These are phyloP conservation scores for Pomatostomus ruficeps DNA, from an alignment of 2,113 vertebrate species.

Conservation along the genomic window DNA sequence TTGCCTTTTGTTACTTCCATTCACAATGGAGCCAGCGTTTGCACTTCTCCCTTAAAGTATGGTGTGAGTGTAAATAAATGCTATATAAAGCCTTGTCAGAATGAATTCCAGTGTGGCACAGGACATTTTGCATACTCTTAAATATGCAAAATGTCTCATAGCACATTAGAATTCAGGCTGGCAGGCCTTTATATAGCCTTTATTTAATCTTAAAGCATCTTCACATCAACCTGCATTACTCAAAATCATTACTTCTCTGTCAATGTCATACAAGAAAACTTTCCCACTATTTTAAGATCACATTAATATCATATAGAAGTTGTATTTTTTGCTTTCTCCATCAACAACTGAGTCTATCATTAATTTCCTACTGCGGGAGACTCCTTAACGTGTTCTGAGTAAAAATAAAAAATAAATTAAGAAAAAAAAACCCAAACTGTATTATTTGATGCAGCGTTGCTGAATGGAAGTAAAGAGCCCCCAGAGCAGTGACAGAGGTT, in stretches of 20 bases:
- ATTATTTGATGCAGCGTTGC: neutral
- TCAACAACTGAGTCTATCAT: neutral
- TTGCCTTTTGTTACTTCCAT: slow-evolving; percentile 43
- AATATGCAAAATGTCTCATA: slow-evolving; percentile 74
- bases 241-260: slow-evolving; percentile 68
- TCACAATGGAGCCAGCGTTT: neutral
- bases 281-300: slow-evolving; percentile 68
- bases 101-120: slow-evolving; percentile 65
- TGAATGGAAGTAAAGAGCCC: neutral
- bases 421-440: neutral
- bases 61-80: slow-evolving; percentile 64
- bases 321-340: slow-evolving; percentile 49
- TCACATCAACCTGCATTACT: slow-evolving; percentile 70
- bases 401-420: neutral
- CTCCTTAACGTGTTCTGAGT: neutral
- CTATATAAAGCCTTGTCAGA: slow-evolving; percentile 75
- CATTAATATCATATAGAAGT: slow-evolving; percentile 51
- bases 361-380: neutral
- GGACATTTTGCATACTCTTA: slow-evolving; percentile 74
- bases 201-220: slow-evolving; percentile 75
- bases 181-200: slow-evolving; percentile 79
- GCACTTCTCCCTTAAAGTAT: slow-evolving; percentile 58
- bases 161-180: slow-evolving; percentile 73
- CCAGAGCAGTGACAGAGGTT: neutral
- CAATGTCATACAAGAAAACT: slow-evolving; percentile 74